Evolutionary conservation across 2,113 vertebrate species (phyloP).

Genomic region (Pseudopodoces humilis): DNA sequence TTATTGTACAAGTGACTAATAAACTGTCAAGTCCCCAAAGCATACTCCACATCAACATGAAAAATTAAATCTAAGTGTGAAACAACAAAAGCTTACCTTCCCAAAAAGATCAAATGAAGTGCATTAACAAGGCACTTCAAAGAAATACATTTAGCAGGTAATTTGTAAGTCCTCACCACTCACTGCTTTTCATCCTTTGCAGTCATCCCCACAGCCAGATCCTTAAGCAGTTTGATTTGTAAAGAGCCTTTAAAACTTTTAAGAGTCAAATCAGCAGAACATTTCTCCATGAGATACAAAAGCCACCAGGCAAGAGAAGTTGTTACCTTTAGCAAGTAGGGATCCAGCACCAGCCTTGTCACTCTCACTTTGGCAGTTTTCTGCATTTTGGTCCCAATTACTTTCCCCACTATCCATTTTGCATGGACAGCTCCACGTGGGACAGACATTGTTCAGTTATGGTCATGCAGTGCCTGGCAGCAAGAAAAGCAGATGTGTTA

Average conservation of each 20-base stretch:
- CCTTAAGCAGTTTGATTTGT: background rate
- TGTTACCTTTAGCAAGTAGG: conserved; percentile 93
- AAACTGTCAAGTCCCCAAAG: background rate
- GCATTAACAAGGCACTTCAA: background rate
- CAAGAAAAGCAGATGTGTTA: conserved; percentile 11
- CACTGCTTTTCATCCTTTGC: background rate
- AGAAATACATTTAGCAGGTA: background rate
- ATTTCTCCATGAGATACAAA: background rate
- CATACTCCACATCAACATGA: background rate
- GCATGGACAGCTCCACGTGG: conserved; percentile 87
- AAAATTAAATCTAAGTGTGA: background rate
- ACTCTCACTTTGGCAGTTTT: conserved; percentile 96
- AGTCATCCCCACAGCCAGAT: background rate
- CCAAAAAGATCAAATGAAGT: background rate
- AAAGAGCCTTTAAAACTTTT: background rate
- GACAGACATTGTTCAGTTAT: conserved; percentile 80
- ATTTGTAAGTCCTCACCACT: background rate
- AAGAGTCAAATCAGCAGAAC: background rate
- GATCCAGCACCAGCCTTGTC: conserved; percentile 90
- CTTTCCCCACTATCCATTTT: conserved; percentile 92
- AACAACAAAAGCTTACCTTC: background rate
- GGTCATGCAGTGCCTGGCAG: conserved; percentile 48
- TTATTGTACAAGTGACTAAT: background rate
- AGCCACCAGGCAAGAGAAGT: background rate
- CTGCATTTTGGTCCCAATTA: conserved; percentile 94